Evolutionary conservation across 2,113 vertebrate genomes (phyloP).

Genomic region (Vulpes ferrilata): DNA sequence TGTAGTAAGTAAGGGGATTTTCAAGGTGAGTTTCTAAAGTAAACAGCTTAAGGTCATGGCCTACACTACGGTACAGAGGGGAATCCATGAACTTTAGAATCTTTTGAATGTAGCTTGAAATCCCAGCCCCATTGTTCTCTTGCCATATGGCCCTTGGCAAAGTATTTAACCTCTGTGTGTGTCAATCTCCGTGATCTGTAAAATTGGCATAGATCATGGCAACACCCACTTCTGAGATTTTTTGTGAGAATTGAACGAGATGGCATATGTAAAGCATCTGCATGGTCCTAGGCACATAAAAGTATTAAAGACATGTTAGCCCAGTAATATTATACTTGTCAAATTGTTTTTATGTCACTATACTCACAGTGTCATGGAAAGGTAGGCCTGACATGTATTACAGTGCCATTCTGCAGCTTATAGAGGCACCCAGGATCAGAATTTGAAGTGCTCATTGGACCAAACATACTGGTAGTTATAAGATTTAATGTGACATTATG

Average conservation of each 20-base stretch:
- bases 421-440: not conserved
- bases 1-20: not conserved
- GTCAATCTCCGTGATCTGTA: not conserved
- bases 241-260: slow-evolving; percentile 24
- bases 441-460: not conserved
- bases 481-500: not conserved
- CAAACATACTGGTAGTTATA: not conserved
- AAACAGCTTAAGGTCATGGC: not conserved
- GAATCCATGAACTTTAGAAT: not conserved
- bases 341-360: not conserved
- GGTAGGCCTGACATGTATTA: not conserved
- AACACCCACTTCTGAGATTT: not conserved
- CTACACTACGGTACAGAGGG: not conserved
- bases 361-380: not conserved
- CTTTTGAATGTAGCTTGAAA: not conserved
- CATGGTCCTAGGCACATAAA: not conserved
- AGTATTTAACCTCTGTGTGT: not conserved
- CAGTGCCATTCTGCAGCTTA: not conserved
- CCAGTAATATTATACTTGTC: not conserved
- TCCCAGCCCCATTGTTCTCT: not conserved
- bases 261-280: not conserved
- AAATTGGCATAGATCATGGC: not conserved
- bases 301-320: not conserved
- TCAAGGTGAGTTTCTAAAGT: not conserved
- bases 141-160: not conserved